A percentile compares a stretch with the other conserved stretches of the same genome.
Evolutionary conservation across 1,140 invertebrate genomes (phyloP).

Genomic region (Pogonomyrmex barbatus): DNA sequence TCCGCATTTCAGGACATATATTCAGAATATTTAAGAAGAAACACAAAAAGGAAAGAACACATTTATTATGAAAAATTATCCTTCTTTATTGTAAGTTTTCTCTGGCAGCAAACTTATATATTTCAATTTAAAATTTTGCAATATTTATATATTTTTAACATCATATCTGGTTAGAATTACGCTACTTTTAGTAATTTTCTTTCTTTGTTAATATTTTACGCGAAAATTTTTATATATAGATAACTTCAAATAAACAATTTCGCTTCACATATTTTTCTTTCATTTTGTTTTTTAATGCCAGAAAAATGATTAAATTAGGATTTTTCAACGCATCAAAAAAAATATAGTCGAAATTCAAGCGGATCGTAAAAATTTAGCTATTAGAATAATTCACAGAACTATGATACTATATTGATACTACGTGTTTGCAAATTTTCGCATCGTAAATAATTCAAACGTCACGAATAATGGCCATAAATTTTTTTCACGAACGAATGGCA

Average conservation of each 20-base stretch:
- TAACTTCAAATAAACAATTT: background rate
- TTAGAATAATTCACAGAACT: slow-evolving; percentile 20
- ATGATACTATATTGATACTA: background rate
- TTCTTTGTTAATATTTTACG: background rate
- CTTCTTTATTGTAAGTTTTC: background rate
- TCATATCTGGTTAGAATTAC: background rate
- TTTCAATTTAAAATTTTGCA: background rate
- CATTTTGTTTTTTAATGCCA: background rate
- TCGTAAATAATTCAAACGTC: slow-evolving; percentile 34
- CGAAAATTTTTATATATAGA: background rate
- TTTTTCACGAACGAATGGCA: background rate
- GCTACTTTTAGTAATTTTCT: background rate
- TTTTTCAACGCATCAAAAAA: background rate
- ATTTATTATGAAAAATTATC: slow-evolving; percentile 37
- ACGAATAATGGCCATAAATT: slow-evolving; percentile 36
- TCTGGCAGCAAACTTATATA: background rate
- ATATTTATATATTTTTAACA: background rate
- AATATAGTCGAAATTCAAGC: background rate
- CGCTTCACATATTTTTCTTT: background rate
- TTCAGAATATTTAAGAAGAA: background rate
- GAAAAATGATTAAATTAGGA: background rate
- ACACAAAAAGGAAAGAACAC: background rate
- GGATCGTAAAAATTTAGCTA: background rate
- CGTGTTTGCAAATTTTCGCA: background rate
- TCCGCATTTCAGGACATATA: background rate